Base-by-base conservation (phyloP, 2,888 invertebrate genomes). In the Drosophila stalkeri region DNA sequence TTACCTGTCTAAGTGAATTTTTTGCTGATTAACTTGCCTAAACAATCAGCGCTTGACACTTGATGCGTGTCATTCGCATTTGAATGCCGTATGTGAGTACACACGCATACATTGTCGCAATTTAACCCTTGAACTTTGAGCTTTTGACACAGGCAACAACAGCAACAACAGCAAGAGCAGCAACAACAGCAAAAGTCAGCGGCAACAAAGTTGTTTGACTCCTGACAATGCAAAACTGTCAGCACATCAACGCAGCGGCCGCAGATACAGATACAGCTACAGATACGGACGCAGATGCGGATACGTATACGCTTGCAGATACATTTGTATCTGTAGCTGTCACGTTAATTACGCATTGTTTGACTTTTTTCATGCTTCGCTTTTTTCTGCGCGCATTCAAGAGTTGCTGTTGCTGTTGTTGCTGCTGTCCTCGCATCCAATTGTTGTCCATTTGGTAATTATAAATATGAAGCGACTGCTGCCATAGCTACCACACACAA, bases 371-470 rank as follows among this genome's bases (percentile, higher is more conserved):
- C 18, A 62, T 27, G 49, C 52, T 47, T 52, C 2, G 11, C 31
- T 31, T 39, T 67, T 55, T 39, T 46, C 23, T 46, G 47, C 52
- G 51, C 76, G 77, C 70, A 80, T 80, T 60, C 47, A 72, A 44
- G 63, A 63, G 59, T 51, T 74, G 52, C 20, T 43, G 37, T 18
- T 66, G 57, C 27, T 43, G 37, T 18, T 43, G 11, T 14, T 37
- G 37, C 6, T 16, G 44, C 35, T 51, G 55, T 60, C 44, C 79
- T 78, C 82, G 77, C 79, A 72, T 78, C 60, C 82, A 74, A 80
- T 89, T 90, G 89, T 89, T 85, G 85, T 78, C 85, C 91, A 86
- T 90, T 86, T 90, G 90, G 90, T 86, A 86, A 90, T 90, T 90
- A 86, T 89, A 90, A 90, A 90, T 90, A 79, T 86, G 90, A 67